A percentile compares a stretch with the other conserved stretches of the same genome.
phyloP scores from a whole-genome alignment of 1,140 invertebrate genomes.

The Euborellia annulipes region DNA sequence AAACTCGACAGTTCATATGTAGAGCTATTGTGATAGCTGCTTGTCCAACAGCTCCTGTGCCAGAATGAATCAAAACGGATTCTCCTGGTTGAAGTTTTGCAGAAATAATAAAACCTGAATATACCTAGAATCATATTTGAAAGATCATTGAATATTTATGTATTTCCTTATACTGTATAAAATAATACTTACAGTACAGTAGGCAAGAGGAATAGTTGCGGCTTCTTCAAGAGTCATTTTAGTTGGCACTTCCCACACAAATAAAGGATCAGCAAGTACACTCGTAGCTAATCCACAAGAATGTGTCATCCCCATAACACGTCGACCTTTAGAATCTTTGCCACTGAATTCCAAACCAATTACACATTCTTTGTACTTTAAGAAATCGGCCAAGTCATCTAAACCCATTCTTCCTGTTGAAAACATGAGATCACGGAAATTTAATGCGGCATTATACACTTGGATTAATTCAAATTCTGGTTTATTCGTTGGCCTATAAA shows the following conservation, averaged over 20 bases:
- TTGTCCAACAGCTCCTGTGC: conserved; percentile 59
- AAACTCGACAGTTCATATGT: conserved; percentile 44
- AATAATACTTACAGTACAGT: conserved; percentile 66
- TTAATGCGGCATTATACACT: conserved; percentile 47
- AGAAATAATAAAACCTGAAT: conserved; percentile 36
- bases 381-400: conserved; percentile 37
- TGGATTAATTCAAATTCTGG: conserved; percentile 8
- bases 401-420: conserved; percentile 51
- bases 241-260: conserved; percentile 65
- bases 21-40: conserved; percentile 58
- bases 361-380: conserved; percentile 38
- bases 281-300: conserved; percentile 42
- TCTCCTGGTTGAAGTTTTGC: conserved; percentile 47
- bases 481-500: no score
- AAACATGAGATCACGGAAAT: conserved; percentile 65
- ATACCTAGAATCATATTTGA: no score
- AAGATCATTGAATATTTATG: no score
- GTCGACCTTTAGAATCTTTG: conserved; percentile 28
- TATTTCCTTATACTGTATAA: no score
- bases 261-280: conserved; percentile 35
- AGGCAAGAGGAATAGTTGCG: conserved; percentile 72
- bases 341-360: conserved; percentile 64
- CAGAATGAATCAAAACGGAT: conserved; percentile 54
- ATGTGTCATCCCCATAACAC: conserved; percentile 53
- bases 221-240: conserved; percentile 74